Evolutionary conservation across 1,140 invertebrate genomes (phyloP).

Genomic region (Antheraea pernyi): DNA sequence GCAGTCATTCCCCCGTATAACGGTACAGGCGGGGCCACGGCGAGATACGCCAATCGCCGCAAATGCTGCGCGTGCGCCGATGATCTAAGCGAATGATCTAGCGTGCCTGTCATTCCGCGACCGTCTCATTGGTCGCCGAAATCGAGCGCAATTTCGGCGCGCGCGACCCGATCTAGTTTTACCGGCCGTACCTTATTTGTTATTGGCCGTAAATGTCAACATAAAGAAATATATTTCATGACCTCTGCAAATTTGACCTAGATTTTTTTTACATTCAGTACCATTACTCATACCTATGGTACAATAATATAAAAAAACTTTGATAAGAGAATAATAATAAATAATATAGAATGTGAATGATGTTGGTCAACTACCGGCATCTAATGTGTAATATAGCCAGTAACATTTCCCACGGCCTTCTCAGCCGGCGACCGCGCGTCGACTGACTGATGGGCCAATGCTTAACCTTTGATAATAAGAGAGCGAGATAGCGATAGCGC

Average conservation of each 20-base stretch:
- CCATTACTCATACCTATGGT: neutral
- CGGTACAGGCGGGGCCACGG: slow-evolving; percentile 70
- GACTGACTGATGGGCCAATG: slow-evolving; percentile 72
- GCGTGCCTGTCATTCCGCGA: slow-evolving; percentile 67
- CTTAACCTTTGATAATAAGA: slow-evolving; percentile 75
- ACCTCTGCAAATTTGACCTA: slow-evolving; percentile 48
- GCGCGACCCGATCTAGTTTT: slow-evolving; percentile 52
- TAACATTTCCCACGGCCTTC: slow-evolving; percentile 70
- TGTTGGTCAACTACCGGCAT: neutral
- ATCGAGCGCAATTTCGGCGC: slow-evolving; percentile 46
- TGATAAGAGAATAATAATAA: neutral
- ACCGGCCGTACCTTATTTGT: slow-evolving; percentile 21
- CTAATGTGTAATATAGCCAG: slow-evolving; percentile 19
- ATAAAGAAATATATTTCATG: slow-evolving; percentile 14
- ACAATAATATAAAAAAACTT: neutral
- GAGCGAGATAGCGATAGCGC: slow-evolving; percentile 50
- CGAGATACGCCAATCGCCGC: slow-evolving; percentile 61
- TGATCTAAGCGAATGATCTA: slow-evolving; percentile 73
- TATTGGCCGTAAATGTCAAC: slow-evolving; percentile 26
- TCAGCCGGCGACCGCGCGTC: slow-evolving; percentile 64
- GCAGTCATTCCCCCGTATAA: slow-evolving; percentile 67
- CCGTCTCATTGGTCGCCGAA: slow-evolving; percentile 63
- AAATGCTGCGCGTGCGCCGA: slow-evolving; percentile 46
- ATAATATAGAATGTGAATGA: neutral
- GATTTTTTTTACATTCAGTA: slow-evolving; percentile 17